These are phyloP conservation scores for Onychorhynchus coronatus DNA, from an alignment of 2,113 vertebrate species.

Conservation along the genomic window DNA sequence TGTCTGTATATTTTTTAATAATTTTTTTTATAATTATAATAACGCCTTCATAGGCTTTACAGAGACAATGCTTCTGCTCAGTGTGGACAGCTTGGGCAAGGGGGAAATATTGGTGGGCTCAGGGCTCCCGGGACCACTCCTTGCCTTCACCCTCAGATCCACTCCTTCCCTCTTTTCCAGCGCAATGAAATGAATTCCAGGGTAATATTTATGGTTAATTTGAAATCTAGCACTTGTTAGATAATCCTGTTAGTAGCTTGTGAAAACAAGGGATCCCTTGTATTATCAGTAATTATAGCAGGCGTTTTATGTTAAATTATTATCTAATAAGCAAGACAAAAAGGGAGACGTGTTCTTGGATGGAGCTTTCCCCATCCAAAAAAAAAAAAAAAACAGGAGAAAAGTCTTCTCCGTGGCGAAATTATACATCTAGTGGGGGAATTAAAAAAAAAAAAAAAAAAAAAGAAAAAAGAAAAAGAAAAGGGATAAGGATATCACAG, in stretches of 20 bases:
- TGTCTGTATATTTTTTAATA: background rate
- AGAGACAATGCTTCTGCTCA: background rate
- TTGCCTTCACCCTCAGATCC: background rate
- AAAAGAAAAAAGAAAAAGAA: background rate
- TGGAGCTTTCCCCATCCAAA: background rate
- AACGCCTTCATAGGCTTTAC: background rate
- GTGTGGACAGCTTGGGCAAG: too few species aligned
- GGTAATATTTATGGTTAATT: conserved; percentile 66
- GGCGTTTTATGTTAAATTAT: conserved; percentile 68
- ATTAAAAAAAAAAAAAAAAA: background rate
- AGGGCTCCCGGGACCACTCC: fast-evolving
- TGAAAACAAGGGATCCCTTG: conserved; percentile 55
- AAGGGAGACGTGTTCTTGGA: background rate
- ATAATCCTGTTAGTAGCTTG: conserved; percentile 72
- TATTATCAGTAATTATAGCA: conserved; percentile 46
- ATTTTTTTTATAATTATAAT: background rate
- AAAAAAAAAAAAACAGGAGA: background rate
- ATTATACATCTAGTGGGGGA: too few species aligned
- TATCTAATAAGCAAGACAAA: conserved; percentile 49
- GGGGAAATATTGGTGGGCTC: fast-evolving
- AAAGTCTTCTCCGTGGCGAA: background rate
- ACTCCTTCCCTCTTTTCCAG: conserved; percentile 19
- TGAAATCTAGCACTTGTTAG: conserved; percentile 62
- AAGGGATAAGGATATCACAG: background rate
- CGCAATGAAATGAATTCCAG: conserved; percentile 47